phyloP scores from a whole-genome alignment of 1,140 invertebrate species.

The Drosophila rufa region DNA sequence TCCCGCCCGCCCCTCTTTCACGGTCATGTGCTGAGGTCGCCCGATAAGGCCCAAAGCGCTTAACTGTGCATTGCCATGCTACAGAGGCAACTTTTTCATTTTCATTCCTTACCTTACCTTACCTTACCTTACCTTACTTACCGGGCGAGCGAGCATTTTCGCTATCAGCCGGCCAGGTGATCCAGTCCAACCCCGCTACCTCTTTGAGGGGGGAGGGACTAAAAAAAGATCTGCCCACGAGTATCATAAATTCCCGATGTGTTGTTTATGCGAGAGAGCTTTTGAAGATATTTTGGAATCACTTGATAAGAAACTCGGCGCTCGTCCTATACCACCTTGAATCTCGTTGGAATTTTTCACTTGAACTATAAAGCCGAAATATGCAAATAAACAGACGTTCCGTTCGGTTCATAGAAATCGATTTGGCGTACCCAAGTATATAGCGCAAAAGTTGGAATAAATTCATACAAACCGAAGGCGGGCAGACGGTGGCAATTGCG shows the following conservation, averaged over 20 bases:
- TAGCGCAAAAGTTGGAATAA: slow-evolving; percentile 62
- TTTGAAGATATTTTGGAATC: slow-evolving; percentile 17
- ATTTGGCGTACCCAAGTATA: slow-evolving; percentile 34
- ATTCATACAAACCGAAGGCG: slow-evolving; percentile 36
- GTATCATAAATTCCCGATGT: slow-evolving; percentile 19
- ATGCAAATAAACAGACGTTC: slow-evolving; percentile 50
- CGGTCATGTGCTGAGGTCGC: slow-evolving; percentile 66
- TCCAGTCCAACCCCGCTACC: slow-evolving; percentile 15
- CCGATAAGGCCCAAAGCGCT: slow-evolving; percentile 51
- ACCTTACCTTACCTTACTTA: slow-evolving; percentile 21
- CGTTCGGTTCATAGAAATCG: slow-evolving; percentile 42
- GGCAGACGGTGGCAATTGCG: slow-evolving; percentile 55
- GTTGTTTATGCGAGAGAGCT: slow-evolving; percentile 17
- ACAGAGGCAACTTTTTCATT: slow-evolving; percentile 29
- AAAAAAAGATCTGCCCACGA: slow-evolving; percentile 36
- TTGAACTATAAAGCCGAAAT: slow-evolving; percentile 39
- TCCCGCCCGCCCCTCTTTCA: slow-evolving; percentile 37
- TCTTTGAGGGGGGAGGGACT: slow-evolving; percentile 3
- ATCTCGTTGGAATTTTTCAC: slow-evolving; percentile 49
- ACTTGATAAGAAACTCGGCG: slow-evolving; percentile 34
- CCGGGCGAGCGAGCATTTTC: slow-evolving; percentile 7
- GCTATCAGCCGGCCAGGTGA: slow-evolving; percentile 30
- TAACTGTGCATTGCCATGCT: slow-evolving; percentile 53
- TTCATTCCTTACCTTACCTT: slow-evolving; percentile 19
- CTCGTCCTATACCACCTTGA: slow-evolving; percentile 26